Percentiles rank a stretch among this genome's conserved stretches.
Conservation (phyloP, 2,888 invertebrate species). For the Diogma glabrata region DNA sequence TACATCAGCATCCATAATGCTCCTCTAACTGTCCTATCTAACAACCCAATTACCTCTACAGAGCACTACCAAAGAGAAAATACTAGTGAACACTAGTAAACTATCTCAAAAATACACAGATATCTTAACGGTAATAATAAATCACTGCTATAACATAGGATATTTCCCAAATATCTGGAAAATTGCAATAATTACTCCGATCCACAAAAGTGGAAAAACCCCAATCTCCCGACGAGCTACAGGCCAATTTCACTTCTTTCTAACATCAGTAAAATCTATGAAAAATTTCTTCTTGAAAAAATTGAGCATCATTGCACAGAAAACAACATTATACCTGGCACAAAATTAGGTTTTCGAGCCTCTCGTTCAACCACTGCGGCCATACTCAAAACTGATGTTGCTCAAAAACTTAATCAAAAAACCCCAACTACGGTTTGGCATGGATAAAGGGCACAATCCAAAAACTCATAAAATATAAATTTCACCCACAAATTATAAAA, state of each 20-base stretch:
- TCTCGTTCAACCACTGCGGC: not conserved
- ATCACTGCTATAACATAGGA: conserved; percentile 1
- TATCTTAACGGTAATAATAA: not conserved
- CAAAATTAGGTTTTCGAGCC: conserved; percentile 7
- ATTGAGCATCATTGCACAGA: not conserved
- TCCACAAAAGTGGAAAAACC: not conserved
- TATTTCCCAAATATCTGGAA: not conserved
- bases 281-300: not conserved
- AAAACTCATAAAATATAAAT: not conserved
- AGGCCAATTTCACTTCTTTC: not conserved
- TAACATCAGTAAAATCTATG: not conserved
- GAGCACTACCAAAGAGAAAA: too few species aligned
- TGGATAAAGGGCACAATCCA: conserved; percentile 6
- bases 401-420: not conserved
- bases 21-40: too few species aligned
- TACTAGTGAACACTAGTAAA: too few species aligned
- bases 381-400: conserved; percentile 1
- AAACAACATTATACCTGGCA: conserved; percentile 7
- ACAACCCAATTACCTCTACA: too few species aligned
- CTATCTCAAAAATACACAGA: not conserved
- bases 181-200: not conserved
- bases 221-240: not conserved
- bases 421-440: conserved; percentile 5
- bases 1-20: too few species aligned
- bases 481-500: not conserved